Conservation (phyloP, 2,797 vertebrate genomes). For the Spinus olivaceus region DNA sequence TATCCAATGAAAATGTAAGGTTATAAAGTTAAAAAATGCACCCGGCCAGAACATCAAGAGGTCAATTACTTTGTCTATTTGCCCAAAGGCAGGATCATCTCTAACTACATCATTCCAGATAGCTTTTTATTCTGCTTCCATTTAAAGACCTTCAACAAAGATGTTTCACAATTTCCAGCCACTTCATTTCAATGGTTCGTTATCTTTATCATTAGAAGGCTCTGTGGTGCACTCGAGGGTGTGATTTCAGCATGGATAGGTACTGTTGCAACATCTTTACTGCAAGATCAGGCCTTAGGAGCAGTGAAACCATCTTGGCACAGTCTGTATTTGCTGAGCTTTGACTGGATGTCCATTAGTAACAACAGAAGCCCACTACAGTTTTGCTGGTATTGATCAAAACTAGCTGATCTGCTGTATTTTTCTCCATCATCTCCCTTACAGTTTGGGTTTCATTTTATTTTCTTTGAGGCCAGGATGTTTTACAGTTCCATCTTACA, state of each 20-base stretch:
- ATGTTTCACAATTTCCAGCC: neutral
- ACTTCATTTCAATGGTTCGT: neutral
- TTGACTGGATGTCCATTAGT: neutral
- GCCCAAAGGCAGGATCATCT: neutral
- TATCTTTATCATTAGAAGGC: neutral
- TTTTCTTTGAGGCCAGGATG: neutral
- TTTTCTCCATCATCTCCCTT: neutral
- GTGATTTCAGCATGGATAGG: neutral
- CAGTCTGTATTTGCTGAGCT: neutral
- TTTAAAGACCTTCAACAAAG: neutral
- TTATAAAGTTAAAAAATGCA: neutral
- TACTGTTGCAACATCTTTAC: neutral
- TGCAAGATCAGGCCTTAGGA: neutral
- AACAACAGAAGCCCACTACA: neutral
- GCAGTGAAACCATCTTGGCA: neutral
- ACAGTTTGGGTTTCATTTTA: neutral
- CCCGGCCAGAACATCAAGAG: neutral
- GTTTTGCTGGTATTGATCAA: neutral
- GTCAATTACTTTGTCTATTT: constrained; percentile 2
- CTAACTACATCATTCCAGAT: neutral
- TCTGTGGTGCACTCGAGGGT: neutral
- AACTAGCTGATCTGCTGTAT: neutral
- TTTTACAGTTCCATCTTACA: neutral
- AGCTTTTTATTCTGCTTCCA: neutral
- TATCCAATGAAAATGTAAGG: neutral